These are phyloP conservation scores for Maniola jurtina DNA, from an alignment of 1,140 invertebrate species.

Conservation along the genomic window DNA sequence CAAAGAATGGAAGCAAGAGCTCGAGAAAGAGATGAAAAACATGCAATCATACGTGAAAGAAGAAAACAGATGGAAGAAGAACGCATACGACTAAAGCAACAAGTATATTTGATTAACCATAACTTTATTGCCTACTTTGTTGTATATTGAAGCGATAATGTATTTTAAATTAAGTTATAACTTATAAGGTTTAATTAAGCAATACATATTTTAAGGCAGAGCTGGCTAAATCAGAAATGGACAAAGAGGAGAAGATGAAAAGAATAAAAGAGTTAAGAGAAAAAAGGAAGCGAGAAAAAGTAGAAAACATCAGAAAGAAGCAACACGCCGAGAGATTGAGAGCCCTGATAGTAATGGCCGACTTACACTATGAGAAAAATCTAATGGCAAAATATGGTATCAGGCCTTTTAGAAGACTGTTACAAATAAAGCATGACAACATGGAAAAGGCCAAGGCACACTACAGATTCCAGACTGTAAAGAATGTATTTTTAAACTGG, in stretches of 20 bases:
- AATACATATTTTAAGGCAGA: constrained; percentile 47
- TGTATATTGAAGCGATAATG: not conserved
- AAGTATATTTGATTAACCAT: constrained; percentile 41
- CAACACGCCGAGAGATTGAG: constrained; percentile 75
- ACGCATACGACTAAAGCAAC: constrained; percentile 78
- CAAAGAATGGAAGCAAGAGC: constrained; percentile 83
- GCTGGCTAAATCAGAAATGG: constrained; percentile 72
- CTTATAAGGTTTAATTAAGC: no score
- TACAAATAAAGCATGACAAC: constrained; percentile 76
- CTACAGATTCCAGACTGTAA: constrained; percentile 68
- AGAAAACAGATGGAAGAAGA: constrained; percentile 81
- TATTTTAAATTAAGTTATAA: no score
- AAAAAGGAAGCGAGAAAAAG: constrained; percentile 80
- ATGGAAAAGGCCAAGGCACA: constrained; percentile 72
- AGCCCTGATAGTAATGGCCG: constrained; percentile 78
- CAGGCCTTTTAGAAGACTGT: constrained; percentile 72
- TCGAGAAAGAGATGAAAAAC: constrained; percentile 80
- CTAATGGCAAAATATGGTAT: constrained; percentile 77
- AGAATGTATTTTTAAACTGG: constrained; percentile 75
- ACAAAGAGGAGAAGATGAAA: constrained; percentile 81
- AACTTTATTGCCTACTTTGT: not conserved
- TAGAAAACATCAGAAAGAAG: constrained; percentile 80
- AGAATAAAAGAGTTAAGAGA: constrained; percentile 80
- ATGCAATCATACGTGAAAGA: constrained; percentile 81
- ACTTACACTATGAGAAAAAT: constrained; percentile 79